Conservation (phyloP, 2,888 invertebrate genomes). For the Calameuta idolon region DNA sequence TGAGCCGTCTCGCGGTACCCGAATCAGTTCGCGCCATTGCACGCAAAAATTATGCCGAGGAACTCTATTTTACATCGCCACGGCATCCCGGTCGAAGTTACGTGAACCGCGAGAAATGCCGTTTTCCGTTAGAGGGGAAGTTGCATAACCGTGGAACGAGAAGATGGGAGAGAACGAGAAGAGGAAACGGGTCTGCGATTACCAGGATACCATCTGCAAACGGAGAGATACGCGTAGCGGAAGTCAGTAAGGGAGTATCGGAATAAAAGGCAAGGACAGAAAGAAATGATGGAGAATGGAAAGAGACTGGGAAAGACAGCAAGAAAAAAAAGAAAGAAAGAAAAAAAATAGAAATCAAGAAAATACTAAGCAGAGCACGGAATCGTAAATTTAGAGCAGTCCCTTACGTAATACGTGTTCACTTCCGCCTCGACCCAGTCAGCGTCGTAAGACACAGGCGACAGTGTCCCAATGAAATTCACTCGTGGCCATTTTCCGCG, state of each 20-base stretch:
- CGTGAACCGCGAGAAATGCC: not conserved
- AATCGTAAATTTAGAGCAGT: not conserved
- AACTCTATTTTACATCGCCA: conserved; percentile 2
- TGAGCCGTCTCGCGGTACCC: conserved; percentile 23
- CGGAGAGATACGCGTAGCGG: not conserved
- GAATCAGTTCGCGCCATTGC: conserved; percentile 42
- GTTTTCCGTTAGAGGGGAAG: not conserved
- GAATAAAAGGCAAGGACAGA: not conserved
- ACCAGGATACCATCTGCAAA: not conserved
- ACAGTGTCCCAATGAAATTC: not conserved
- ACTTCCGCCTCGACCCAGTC: not conserved
- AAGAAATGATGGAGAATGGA: not conserved
- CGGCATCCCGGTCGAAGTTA: not conserved
- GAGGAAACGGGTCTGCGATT: not conserved
- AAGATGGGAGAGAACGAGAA: not conserved
- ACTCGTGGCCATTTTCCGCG: conserved; percentile 37
- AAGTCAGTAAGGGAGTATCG: not conserved
- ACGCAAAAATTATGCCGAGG: conserved; percentile 40
- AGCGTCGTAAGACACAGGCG: not conserved
- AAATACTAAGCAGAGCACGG: not conserved
- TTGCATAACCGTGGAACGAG: not conserved
- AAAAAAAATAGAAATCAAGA: not conserved
- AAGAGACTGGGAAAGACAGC: not conserved
- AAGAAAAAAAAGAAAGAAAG: no score
- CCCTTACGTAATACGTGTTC: not conserved